Base-by-base conservation (phyloP, 1,140 invertebrate species). In the Drosophila dunni region DNA sequence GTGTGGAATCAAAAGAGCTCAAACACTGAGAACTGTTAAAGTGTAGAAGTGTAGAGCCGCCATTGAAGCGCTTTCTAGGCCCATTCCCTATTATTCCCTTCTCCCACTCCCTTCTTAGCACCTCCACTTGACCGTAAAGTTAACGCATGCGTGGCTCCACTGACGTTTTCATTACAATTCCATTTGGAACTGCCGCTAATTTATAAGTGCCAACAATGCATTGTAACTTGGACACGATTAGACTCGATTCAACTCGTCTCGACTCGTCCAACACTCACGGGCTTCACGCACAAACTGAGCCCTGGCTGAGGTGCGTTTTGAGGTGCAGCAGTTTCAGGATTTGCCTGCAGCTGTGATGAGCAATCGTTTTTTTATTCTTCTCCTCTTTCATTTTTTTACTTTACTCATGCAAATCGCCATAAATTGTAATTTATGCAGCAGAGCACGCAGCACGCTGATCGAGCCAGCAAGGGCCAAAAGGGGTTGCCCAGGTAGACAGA, bases 351-450 rank as follows among this genome's bases (percentile, higher is more conserved):
- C 79, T 86, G 79, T 72, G 75, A 17, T 54, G 7, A 61, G 38
- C 20, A 44, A 57, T 40, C 54, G 24, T 66, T 53, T 61, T 61
- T 29, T 29, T 29, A 29, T 29, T 29, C 6, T 29, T 29, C 24
- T 29, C 24, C 24, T 29, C 24, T 29, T 29, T 29, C 24, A 4
- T 29, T 29, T 29, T 29, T 29, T 29, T 29, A 29, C 24, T 29
- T 71, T 67, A 81, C 48, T 79, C 77, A 91, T 91, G 89, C 84
- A 86, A 91, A 89, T 91, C 75, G 79, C 60, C 66, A 85, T 91
- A 91, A 91, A 89, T 86, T 91, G 66, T 81, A 91, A 91, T 91
- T 91, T 91, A 91, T 91, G 74, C 89, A 79, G 36, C 50, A 50
- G 34, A 38, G 48, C 70, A 64, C 75, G 75, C 75, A 74, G 75